Percentiles rank a stretch among this genome's conserved stretches.
These are phyloP conservation scores for Amiota minor DNA, from an alignment of 2,888 invertebrate genomes.

Conservation along the genomic window DNA sequence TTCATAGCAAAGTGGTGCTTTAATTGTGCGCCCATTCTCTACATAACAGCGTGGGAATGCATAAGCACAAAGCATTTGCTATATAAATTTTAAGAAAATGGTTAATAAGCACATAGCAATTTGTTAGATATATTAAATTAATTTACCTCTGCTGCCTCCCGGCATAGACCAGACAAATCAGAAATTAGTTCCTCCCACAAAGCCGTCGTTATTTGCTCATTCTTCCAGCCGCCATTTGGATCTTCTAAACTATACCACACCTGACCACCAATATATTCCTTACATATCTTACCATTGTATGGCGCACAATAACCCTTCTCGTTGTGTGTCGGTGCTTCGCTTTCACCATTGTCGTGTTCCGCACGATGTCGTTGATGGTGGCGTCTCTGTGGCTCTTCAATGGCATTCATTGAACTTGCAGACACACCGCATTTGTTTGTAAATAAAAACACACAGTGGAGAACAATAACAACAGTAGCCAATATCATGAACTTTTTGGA, in stretches of 20 bases:
- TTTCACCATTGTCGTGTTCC: slow-evolving; percentile 47
- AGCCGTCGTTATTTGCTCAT: slow-evolving; percentile 87
- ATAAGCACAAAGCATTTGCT: slow-evolving; percentile 91
- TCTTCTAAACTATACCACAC: slow-evolving; percentile 85
- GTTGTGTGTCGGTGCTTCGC: slow-evolving; percentile 45
- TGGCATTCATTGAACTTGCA: slow-evolving; percentile 59
- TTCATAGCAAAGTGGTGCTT: slow-evolving; percentile 90
- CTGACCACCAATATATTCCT: slow-evolving; percentile 78
- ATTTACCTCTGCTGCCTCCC: slow-evolving; percentile 85
- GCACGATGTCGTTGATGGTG: slow-evolving; percentile 61
- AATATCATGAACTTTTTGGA: slow-evolving; percentile 24
- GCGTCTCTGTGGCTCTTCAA: slow-evolving; percentile 55
- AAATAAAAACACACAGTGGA: slow-evolving; percentile 64
- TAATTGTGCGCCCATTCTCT: slow-evolving; percentile 79
- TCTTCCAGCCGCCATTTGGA: slow-evolving; percentile 80
- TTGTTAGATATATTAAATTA: background rate
- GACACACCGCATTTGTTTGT: slow-evolving; percentile 49
- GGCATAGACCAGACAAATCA: slow-evolving; percentile 86
- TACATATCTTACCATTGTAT: slow-evolving; percentile 89
- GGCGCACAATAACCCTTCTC: slow-evolving; percentile 85
- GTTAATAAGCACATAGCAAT: background rate
- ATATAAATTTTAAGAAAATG: slow-evolving; percentile 43
- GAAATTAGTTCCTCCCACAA: slow-evolving; percentile 91
- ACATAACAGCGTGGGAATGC: slow-evolving; percentile 91
- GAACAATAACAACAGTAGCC: slow-evolving; percentile 48